A percentile compares a stretch with the other conserved stretches of the same genome.
Evolutionary conservation across 2,888 invertebrate genomes (phyloP).

Genomic region (Erebia aethiops): DNA sequence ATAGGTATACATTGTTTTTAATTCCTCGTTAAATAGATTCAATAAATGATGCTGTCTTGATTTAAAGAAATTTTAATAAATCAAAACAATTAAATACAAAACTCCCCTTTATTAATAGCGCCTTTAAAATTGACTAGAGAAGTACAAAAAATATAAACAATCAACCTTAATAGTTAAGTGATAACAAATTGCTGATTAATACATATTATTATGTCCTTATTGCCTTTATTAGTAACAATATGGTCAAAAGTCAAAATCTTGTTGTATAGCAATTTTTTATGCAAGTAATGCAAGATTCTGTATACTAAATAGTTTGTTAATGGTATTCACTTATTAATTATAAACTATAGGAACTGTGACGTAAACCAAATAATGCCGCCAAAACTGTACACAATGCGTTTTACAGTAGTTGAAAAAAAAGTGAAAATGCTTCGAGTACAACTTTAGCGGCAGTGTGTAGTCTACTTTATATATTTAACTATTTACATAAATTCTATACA

Average conservation of each 20-base stretch:
- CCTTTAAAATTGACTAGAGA: constrained; percentile 72
- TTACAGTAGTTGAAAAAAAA: neutral
- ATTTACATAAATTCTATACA: neutral
- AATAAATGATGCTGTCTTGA: neutral
- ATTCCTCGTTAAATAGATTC: no score
- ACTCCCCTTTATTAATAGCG: constrained; percentile 70
- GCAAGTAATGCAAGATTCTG: neutral
- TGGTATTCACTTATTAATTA: neutral
- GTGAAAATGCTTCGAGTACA: no score
- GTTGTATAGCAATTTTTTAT: neutral
- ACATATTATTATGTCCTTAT: neutral
- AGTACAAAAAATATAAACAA: constrained; percentile 72
- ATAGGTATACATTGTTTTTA: no score
- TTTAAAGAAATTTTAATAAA: neutral
- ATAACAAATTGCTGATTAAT: constrained; percentile 3
- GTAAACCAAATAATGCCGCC: neutral
- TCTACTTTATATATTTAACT: neutral
- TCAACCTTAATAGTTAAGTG: constrained; percentile 49
- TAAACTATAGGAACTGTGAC: neutral
- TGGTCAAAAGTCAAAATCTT: neutral
- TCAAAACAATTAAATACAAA: constrained; percentile 50
- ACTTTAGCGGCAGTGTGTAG: no score
- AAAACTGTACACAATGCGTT: neutral
- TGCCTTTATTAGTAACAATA: neutral
- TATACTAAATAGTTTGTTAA: no score